Conservation (phyloP, 2,797 vertebrate genomes). For the Sebastes steindachneri region DNA sequence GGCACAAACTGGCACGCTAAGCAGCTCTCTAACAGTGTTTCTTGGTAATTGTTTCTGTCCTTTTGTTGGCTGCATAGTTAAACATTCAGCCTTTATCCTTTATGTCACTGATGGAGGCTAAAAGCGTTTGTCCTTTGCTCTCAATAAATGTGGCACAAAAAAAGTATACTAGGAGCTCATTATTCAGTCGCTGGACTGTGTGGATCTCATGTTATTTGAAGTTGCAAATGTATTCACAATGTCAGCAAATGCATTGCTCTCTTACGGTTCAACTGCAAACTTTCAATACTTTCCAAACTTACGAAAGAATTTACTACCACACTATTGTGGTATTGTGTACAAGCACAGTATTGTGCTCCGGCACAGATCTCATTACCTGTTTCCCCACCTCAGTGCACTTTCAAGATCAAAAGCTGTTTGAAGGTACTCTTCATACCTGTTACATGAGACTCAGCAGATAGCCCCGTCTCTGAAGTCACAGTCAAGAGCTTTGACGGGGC, state of each 20-base stretch:
- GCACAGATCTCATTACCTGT: constrained; percentile 51
- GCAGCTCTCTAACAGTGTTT: constrained; percentile 23
- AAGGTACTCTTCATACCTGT: constrained; percentile 57
- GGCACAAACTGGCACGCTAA: constrained; percentile 40
- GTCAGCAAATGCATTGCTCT: not conserved
- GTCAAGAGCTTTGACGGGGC: constrained; percentile 26
- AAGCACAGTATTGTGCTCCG: constrained; percentile 39
- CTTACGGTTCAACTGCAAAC: not conserved
- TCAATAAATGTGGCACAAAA: constrained; percentile 4
- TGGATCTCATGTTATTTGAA: not conserved
- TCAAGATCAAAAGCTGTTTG: constrained; percentile 71
- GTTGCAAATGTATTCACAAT: not conserved
- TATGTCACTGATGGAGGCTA: constrained; percentile 1
- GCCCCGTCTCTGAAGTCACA: constrained; percentile 37
- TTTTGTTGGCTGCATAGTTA: constrained; percentile 21
- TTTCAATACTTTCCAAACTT: constrained; percentile 1
- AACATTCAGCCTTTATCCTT: constrained; percentile 21
- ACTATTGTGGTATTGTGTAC: constrained; percentile 25
- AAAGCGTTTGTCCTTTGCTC: not conserved
- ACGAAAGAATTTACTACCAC: not conserved
- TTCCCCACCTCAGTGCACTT: constrained; percentile 31
- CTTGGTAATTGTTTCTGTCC: constrained; percentile 19
- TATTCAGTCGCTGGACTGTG: not conserved
- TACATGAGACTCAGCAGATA: constrained; percentile 45
- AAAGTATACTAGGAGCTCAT: not conserved